Evolutionary conservation across 2,888 invertebrate species (phyloP), one percentile per base, ranked within the genome.

Genomic region (Pristionchus exspectatus): DNA sequence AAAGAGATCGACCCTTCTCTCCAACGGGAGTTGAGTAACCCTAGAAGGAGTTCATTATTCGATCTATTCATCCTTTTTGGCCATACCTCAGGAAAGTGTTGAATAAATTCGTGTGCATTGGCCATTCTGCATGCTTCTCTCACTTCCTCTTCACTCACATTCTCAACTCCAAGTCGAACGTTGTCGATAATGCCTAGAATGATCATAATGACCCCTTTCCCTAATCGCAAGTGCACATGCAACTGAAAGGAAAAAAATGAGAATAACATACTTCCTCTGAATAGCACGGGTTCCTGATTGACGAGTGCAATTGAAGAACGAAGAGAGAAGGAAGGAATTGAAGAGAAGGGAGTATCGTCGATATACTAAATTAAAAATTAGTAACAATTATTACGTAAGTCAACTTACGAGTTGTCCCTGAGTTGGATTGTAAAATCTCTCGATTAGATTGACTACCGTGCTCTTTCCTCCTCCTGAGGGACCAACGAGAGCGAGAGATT

Each of bases 261-360:
- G 1, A 56, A 33, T 2, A 38, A 44, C 63, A 10, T 33, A 63
- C 85, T 85, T 85, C 85, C 85, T 85, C 85, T 97, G 95, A 98
- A 98, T 0, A 98, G 96, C 0, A 97, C 97, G 0, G 98, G 98
- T 94, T 98, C 98, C 96, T 98, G 98, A 5, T 97, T 97, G 2
- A 98, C 98, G 91, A 98, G 97, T 4, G 98, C 98, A 90, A 98
- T 96, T 91, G 97, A 97, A 83, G 96, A 96, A 90, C 98, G 96
- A 21, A 97, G 95, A 87, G 96, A 97, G 0, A 96, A 94, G 33
- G 97, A 94, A 0, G 97, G 97, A 93, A 97, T 95, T 56, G 97
- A 96, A 91, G 96, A 96, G 56, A 97, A 96, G 93, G 97, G 92
- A 84, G 92, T 87, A 63, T 92, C 94, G 91, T 95, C 95, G 9